phyloP scores from a whole-genome alignment of 35 echinoderm and acorn worm genomes.

The Ophioderma brevispina region DNA sequence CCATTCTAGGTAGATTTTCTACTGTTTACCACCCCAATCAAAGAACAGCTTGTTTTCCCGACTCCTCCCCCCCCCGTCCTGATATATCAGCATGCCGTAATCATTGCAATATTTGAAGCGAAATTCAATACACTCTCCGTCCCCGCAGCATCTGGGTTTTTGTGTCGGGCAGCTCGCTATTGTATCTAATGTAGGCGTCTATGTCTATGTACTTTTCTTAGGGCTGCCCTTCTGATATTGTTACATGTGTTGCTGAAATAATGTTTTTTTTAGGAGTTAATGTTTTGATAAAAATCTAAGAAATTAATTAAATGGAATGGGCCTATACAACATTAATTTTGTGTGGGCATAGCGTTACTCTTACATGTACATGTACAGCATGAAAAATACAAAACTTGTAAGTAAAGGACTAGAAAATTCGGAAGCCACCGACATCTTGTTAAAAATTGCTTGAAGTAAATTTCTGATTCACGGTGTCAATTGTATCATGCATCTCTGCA shows the following conservation, averaged over 20 bases:
- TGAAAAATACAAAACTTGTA: no score
- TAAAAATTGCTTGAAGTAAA: no score
- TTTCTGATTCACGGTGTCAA: no score
- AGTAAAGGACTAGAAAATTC: no score
- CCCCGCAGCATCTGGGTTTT: constrained; percentile 67
- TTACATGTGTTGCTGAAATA: constrained; percentile 24
- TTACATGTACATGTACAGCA: no score
- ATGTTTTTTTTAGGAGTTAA: background rate
- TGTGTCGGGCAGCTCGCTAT: constrained; percentile 28
- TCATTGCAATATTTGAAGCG: constrained; percentile 94
- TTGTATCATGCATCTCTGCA: no score
- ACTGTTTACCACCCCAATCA: constrained; percentile 76
- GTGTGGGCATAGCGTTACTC: no score
- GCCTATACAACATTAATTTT: no score
- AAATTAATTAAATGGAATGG: no score
- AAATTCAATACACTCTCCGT: constrained; percentile 90
- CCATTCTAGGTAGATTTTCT: constrained; percentile 89
- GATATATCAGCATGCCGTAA: constrained; percentile 92
- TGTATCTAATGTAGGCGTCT: constrained; percentile 93
- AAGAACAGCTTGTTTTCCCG: constrained; percentile 70
- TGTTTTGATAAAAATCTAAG: no score
- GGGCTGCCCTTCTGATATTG: background rate
- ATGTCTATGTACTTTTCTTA: constrained; percentile 91
- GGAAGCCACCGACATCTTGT: no score
- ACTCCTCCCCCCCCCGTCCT: constrained; percentile 68